Base-by-base conservation (phyloP, 2,888 invertebrate genomes). In the Limnephilus auricula region DNA sequence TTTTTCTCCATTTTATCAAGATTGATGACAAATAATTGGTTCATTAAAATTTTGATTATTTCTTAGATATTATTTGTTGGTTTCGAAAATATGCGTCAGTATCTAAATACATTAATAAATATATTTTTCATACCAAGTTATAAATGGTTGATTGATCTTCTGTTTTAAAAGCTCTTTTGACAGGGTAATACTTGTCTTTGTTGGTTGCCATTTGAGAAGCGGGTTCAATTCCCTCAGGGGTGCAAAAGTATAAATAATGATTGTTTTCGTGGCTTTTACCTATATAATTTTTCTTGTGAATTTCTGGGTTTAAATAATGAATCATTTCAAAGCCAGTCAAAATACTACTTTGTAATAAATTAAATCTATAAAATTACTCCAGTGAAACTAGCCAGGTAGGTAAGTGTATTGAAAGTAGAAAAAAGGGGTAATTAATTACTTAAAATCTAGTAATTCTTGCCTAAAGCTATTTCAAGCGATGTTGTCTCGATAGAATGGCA, bases 101-200 rank as follows among this genome's bases (percentile, higher is more conserved):
- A 13, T 13, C 6, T 65, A 25, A 65, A 65, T 6, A 65, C 25
- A 65, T 25, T 65, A 25, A 6, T 18, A 65, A 65, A 65, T 25
- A 25, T 25, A 25, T 18, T n/a, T 65, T 25, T 65, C 65, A 25
- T n/a, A 5, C 65, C 65, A 65, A 65, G 9, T 50, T n/a, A 50
- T 50, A 65, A 65, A 65, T 65, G 65, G 65, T 65, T 65, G 65
- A 65, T 65, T 65, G 65, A 65, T 65, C 65, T 65, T 65, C 65
- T n/a, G 25, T 65, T 65, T n/a, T 9, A 65, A 65, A 65, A n/a
- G 25, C 65, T 25, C 65, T 65, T 65, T 65, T 65, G 65, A 65
- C 65, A 65, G 25, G 65, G 65, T 65, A 65, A 65, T 65, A 65
- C 65, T 65, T 65, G 65, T 65, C 65, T 25, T 65, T 65, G 65